A percentile compares a stretch with the other conserved stretches of the same genome.
Conservation (phyloP, 1,140 invertebrate genomes). For the Dendroctonus ponderosae region DNA sequence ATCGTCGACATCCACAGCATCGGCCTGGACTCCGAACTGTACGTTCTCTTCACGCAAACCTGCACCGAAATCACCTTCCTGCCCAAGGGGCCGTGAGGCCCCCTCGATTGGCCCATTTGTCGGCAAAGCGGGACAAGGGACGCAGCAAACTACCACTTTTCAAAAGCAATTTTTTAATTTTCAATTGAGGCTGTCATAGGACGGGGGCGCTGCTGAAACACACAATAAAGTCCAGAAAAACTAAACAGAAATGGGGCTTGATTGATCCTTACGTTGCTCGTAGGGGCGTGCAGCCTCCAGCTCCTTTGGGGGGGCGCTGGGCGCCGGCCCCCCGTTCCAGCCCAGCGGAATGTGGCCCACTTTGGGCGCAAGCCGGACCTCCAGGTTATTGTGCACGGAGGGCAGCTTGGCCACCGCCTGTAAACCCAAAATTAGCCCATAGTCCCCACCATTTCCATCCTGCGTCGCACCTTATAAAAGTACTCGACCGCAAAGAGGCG, state of each 20-base stretch:
- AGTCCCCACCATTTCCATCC: background rate
- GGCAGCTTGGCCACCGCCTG: slow-evolving; percentile 23
- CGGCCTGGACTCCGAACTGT: slow-evolving; percentile 65
- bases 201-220: slow-evolving; percentile 20
- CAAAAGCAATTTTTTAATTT: background rate
- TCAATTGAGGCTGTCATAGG: slow-evolving; percentile 21
- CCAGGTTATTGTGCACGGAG: slow-evolving; percentile 28
- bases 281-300: background rate
- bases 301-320: slow-evolving; percentile 5
- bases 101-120: too few relatives aligned
- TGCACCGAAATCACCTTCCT: slow-evolving; percentile 63
- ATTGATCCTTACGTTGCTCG: background rate
- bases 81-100: slow-evolving; percentile 43
- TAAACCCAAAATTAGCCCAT: slow-evolving; percentile 5
- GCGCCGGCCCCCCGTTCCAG: background rate
- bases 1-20: slow-evolving; percentile 63
- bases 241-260: background rate
- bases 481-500: slow-evolving; percentile 34
- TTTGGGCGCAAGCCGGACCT: slow-evolving; percentile 23
- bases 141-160: too few relatives aligned
- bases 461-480: slow-evolving; percentile 18
- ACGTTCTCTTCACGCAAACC: slow-evolving; percentile 61
- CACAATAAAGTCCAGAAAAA: background rate
- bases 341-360: slow-evolving; percentile 34
- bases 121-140: too few relatives aligned